phyloP scores from a whole-genome alignment of 2,113 vertebrate genomes.

The Meleagris gallopavo region DNA sequence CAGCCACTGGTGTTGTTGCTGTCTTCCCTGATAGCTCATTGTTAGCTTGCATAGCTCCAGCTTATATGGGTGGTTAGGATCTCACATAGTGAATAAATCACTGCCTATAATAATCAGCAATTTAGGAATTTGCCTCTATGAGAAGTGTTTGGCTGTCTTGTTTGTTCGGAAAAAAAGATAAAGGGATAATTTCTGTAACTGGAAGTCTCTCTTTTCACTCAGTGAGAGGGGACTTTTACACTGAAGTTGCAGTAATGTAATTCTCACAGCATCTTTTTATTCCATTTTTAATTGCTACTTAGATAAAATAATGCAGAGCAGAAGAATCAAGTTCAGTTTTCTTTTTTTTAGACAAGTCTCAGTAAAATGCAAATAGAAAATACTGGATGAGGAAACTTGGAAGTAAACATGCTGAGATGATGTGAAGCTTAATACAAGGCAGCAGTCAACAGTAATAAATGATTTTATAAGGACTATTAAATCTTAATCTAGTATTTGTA shows the following conservation, averaged over 20 bases:
- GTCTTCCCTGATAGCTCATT: slow-evolving; percentile 1
- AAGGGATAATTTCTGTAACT: slow-evolving; percentile 29
- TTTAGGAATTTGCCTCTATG: slow-evolving; percentile 49
- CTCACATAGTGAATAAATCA: slow-evolving; percentile 44
- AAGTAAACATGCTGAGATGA: slow-evolving; percentile 47
- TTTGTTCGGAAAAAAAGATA: not conserved
- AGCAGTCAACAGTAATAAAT: slow-evolving; percentile 64
- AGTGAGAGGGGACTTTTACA: not conserved
- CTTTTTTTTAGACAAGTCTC: not conserved
- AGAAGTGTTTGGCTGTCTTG: slow-evolving; percentile 21
- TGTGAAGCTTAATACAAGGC: slow-evolving; percentile 49
- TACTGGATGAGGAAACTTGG: slow-evolving; percentile 14
- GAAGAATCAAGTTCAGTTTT: not conserved
- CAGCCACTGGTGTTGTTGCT: not conserved
- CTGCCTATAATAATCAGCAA: slow-evolving; percentile 64
- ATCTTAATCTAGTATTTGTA: slow-evolving; percentile 73
- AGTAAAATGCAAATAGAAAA: slow-evolving; percentile 51
- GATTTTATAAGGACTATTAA: slow-evolving; percentile 62
- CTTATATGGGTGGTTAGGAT: not conserved
- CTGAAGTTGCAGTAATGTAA: not conserved
- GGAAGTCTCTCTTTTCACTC: not conserved
- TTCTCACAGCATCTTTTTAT: not conserved
- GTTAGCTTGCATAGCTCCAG: slow-evolving; percentile 28
- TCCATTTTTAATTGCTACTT: slow-evolving; percentile 19
- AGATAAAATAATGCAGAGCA: not conserved